Conservation (phyloP, 2,888 invertebrate species). For the Acronicta psi region DNA sequence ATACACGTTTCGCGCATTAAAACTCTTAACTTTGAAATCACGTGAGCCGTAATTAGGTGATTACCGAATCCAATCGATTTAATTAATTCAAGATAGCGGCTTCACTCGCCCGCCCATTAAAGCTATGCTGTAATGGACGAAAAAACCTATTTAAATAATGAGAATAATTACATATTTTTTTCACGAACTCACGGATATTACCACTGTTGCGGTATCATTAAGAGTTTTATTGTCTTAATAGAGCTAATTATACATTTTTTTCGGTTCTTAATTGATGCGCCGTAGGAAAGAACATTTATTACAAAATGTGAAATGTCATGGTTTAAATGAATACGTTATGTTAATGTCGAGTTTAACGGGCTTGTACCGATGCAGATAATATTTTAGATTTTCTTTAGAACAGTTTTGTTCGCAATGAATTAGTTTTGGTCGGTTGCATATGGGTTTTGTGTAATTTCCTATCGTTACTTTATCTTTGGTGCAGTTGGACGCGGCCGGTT, state of each 20-base stretch:
- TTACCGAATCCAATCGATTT: constrained; percentile 89
- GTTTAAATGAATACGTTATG: constrained; percentile 87
- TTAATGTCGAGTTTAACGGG: constrained; percentile 85
- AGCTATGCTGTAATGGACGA: constrained; percentile 82
- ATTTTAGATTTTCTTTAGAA: constrained; percentile 75
- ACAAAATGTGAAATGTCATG: constrained; percentile 89
- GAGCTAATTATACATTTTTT: constrained; percentile 89
- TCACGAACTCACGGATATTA: constrained; percentile 87
- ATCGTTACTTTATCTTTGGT: constrained; percentile 68
- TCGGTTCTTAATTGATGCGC: constrained; percentile 88
- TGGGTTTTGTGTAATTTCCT: constrained; percentile 78
- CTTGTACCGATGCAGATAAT: constrained; percentile 81
- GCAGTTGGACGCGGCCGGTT: constrained; percentile 23
- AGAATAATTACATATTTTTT: constrained; percentile 88
- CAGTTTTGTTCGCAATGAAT: constrained; percentile 86
- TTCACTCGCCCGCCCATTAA: constrained; percentile 83
- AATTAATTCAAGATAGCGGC: constrained; percentile 87
- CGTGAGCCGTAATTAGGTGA: constrained; percentile 87
- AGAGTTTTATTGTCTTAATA: constrained; percentile 89
- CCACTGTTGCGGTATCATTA: constrained; percentile 88
- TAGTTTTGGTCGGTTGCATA: constrained; percentile 82
- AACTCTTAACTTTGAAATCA: constrained; percentile 82
- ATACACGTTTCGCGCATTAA: constrained; percentile 88
- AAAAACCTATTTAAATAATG: constrained; percentile 89
- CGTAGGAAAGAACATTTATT: constrained; percentile 86